A percentile compares a stretch with the other conserved stretches of the same genome.
Conservation (phyloP, 2,113 vertebrate species). For the Alaudala cheleensis region DNA sequence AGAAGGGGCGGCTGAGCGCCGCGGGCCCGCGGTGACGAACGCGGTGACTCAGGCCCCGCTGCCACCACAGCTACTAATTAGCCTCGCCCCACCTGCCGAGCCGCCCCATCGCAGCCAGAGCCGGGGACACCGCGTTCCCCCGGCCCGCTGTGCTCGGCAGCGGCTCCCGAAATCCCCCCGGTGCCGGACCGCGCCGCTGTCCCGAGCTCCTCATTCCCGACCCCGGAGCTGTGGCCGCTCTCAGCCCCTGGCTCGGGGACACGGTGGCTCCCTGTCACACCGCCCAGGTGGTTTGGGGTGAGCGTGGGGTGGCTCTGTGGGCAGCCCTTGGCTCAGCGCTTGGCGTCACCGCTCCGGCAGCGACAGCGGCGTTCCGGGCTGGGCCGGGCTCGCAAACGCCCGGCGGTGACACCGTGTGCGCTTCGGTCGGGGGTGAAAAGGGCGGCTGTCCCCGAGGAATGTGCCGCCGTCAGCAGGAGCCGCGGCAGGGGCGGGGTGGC, state of each 20-base stretch:
- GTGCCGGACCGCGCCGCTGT: rapidly evolving
- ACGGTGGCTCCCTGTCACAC: background rate
- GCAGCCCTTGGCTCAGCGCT: background rate
- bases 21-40: background rate
- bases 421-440: background rate
- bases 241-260: background rate
- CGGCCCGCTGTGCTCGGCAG: rapidly evolving
- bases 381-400: background rate
- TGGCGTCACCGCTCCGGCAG: background rate
- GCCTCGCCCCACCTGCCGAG: background rate
- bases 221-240: rapidly evolving
- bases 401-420: background rate
- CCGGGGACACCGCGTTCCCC: background rate
- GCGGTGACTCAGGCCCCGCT: constrained; percentile 2
- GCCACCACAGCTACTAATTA: constrained; percentile 1
- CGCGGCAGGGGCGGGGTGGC: background rate
- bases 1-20: background rate
- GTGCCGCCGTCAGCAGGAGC: constrained; percentile 46
- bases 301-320: background rate
- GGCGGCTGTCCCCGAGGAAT: background rate
- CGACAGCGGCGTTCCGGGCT: background rate
- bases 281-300: background rate
- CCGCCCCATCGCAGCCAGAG: rapidly evolving
- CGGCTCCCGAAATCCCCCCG: rapidly evolving
- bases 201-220: background rate